A percentile compares a stretch with the other conserved stretches of the same genome.
phyloP scores from a whole-genome alignment of 37 sponge, comb jelly and placozoan genomes.

The Chondrilla cf. caribensis region DNA sequence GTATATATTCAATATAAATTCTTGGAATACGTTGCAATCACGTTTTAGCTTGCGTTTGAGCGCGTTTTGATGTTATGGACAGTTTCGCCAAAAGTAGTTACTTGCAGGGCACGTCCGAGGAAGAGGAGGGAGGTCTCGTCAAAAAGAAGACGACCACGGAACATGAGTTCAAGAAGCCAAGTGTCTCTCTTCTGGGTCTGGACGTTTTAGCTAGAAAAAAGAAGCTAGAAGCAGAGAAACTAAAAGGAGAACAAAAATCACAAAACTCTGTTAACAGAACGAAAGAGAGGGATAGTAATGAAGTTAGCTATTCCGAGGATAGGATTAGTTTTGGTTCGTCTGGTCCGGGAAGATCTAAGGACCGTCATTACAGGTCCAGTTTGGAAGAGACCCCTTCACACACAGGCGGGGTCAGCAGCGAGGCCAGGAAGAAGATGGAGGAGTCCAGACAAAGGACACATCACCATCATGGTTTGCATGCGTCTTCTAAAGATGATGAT shows the following conservation, averaged over 20 bases:
- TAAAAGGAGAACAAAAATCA: conserved; percentile 16
- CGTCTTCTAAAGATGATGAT: conserved; percentile 25
- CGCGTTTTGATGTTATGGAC: no score
- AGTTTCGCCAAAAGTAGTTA: no score
- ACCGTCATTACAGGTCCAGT: conserved; percentile 52
- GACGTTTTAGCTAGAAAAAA: conserved; percentile 77
- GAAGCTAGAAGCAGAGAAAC: conserved; percentile 35
- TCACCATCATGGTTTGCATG: conserved; percentile 49
- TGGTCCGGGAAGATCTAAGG: background rate
- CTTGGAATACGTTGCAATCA: no score
- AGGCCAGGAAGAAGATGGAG: conserved; percentile 62
- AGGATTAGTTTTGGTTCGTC: conserved; percentile 58
- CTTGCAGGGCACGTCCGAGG: conserved; percentile 6
- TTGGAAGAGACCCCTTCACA: conserved; percentile 83
- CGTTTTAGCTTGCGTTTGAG: no score
- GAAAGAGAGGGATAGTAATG: conserved; percentile 9
- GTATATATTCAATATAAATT: no score
- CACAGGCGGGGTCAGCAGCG: conserved; percentile 85
- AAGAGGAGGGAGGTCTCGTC: conserved; percentile 67
- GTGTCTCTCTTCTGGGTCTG: conserved; percentile 72
- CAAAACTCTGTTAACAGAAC: background rate
- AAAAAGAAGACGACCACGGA: conserved; percentile 37
- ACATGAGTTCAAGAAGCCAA: conserved; percentile 62
- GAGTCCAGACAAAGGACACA: conserved; percentile 38
- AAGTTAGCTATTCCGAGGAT: conserved; percentile 17